Evolutionary conservation across 92 coral and sea anemone genomes (phyloP).

Genomic region (Zoanthus gigantus): DNA sequence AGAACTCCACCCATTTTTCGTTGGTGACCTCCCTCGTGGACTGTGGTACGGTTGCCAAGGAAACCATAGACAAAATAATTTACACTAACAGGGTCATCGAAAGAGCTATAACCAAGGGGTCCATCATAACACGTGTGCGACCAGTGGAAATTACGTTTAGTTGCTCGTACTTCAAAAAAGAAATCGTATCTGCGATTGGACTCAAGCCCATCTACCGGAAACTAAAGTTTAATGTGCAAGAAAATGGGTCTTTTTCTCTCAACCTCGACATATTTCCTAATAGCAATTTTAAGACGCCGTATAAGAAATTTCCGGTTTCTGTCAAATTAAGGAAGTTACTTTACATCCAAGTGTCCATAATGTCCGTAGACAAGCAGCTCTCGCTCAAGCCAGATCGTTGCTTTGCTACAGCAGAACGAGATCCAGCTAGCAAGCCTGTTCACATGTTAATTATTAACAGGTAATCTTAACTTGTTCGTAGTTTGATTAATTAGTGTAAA

Average conservation of each 20-base stretch:
- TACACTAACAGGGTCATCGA: constrained; percentile 65
- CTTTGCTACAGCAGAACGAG: constrained; percentile 74
- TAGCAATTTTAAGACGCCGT: constrained; percentile 47
- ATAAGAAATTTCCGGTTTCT: constrained; percentile 61
- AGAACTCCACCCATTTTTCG: constrained; percentile 63
- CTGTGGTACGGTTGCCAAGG: constrained; percentile 58
- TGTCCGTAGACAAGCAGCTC: constrained; percentile 62
- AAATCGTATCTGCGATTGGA: constrained; percentile 58
- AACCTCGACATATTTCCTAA: constrained; percentile 63
- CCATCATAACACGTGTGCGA: constrained; percentile 61
- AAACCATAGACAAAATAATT: constrained; percentile 37
- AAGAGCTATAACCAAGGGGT: constrained; percentile 13
- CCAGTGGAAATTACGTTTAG: constrained; percentile 53
- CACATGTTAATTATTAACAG: constrained; percentile 54
- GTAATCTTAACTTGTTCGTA: not conserved
- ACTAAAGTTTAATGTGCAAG: constrained; percentile 44
- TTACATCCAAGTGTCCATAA: constrained; percentile 69
- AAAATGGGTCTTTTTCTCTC: constrained; percentile 69
- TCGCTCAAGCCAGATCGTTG: constrained; percentile 70
- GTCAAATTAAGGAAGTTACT: constrained; percentile 65
- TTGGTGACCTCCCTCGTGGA: constrained; percentile 47
- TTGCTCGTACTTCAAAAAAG: constrained; percentile 52
- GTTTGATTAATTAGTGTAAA: too few species aligned
- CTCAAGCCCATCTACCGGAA: constrained; percentile 51
- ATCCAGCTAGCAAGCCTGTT: constrained; percentile 25